Evolutionary conservation across 2,797 vertebrate species (phyloP).

Genomic region (Sus cebifrons): DNA sequence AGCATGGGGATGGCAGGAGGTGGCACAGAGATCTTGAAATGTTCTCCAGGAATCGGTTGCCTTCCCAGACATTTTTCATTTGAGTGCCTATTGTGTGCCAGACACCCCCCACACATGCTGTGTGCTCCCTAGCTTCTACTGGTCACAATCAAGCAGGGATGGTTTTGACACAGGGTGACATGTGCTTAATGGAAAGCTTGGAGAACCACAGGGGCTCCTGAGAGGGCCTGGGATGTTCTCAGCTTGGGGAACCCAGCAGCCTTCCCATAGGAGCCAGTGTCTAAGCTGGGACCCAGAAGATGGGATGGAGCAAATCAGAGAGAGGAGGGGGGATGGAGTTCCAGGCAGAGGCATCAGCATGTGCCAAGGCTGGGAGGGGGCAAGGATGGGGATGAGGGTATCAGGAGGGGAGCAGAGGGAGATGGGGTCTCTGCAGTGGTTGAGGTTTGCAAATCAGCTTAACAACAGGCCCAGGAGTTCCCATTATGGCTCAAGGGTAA

Average conservation of each 20-base stretch:
- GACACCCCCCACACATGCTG: neutral
- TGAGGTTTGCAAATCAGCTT: neutral
- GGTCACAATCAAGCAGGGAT: neutral
- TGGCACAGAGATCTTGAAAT: neutral
- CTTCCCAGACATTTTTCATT: neutral
- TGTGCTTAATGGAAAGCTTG: neutral
- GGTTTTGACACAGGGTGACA: neutral
- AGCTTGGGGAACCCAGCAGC: neutral
- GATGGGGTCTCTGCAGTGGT: neutral
- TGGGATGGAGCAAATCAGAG: neutral
- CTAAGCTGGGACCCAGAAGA: accelerated
- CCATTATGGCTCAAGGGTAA: too few relatives aligned
- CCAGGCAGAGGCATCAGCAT: too few relatives aligned
- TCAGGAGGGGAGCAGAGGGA: neutral
- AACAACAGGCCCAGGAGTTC: too few relatives aligned
- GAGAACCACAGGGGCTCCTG: neutral
- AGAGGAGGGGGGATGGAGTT: accelerated
- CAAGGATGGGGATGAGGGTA: too few relatives aligned
- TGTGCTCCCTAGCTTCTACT: neutral
- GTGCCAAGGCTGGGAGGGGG: accelerated
- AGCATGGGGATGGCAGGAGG: neutral
- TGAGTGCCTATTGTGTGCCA: neutral
- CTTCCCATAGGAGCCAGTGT: neutral
- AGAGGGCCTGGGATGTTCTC: neutral
- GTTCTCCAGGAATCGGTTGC: neutral